Conservation (phyloP, 2,797 vertebrate genomes). For the Petrocephalus schoutedeni region DNA sequence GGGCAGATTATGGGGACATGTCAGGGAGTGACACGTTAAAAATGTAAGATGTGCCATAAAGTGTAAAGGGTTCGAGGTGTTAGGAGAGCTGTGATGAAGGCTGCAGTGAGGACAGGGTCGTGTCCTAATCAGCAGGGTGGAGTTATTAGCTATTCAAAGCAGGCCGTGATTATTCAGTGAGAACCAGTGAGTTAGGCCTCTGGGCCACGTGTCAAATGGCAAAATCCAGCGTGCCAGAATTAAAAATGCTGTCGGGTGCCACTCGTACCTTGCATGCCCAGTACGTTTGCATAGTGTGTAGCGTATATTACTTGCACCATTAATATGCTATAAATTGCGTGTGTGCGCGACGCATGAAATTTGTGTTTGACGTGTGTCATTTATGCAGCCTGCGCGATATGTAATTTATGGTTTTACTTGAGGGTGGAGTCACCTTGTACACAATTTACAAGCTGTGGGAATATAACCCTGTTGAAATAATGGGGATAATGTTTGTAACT, state of each 20-base stretch:
- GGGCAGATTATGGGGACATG: neutral
- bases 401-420: neutral
- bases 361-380: conserved; percentile 4
- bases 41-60: neutral
- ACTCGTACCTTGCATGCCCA: neutral
- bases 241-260: neutral
- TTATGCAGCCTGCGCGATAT: neutral
- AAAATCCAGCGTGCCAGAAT: conserved; percentile 1
- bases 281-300: neutral
- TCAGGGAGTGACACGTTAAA: neutral
- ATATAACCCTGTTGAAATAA: neutral
- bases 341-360: neutral
- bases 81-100: neutral
- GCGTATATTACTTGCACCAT: neutral
- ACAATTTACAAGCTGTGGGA: neutral
- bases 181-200: conserved; percentile 14
- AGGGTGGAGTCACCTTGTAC: neutral
- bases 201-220: neutral
- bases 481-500: conserved; percentile 12
- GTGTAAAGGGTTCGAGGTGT: neutral
- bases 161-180: conserved; percentile 24
- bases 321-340: neutral
- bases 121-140: conserved; percentile 29
- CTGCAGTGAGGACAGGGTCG: neutral
- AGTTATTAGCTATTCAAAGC: conserved; percentile 28